A percentile compares a stretch with the other conserved stretches of the same genome.
These are phyloP conservation scores for Pollenia angustigena DNA, from an alignment of 2,888 invertebrate species.

Conservation along the genomic window DNA sequence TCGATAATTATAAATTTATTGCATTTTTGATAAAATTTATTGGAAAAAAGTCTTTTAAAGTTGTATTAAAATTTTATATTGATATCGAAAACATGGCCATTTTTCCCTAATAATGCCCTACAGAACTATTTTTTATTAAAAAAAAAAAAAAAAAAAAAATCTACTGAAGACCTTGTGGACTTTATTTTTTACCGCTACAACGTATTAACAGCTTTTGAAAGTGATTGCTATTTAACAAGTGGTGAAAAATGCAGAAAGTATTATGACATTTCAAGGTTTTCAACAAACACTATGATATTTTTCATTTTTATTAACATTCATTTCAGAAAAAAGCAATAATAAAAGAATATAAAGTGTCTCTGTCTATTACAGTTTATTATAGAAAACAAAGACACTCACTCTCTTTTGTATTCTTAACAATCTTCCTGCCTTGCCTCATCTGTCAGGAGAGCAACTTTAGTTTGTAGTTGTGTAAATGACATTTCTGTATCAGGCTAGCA, in stretches of 20 bases:
- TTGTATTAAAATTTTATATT: no score
- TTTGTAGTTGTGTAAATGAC: conserved; percentile 67
- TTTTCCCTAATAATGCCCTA: no score
- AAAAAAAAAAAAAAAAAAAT: no score
- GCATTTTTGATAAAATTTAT: no score
- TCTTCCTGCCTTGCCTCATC: no score
- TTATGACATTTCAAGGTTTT: conserved; percentile 31
- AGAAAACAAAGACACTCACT: neutral
- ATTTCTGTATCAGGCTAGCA: conserved; percentile 64
- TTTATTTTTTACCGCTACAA: no score
- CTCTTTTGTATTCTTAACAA: neutral
- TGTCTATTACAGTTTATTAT: neutral
- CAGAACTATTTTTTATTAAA: no score
- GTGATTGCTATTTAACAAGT: neutral
- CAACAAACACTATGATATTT: neutral
- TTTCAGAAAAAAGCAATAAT: no score
- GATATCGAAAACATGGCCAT: no score
- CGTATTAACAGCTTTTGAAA: neutral
- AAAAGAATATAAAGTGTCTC: neutral
- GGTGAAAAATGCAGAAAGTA: neutral
- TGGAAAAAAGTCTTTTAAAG: no score
- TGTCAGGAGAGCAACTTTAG: neutral
- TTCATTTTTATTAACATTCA: neutral
- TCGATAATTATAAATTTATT: no score
- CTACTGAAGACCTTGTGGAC: no score